Base-by-base conservation (phyloP, 2,113 vertebrate genomes). In the Monopterus albus region DNA sequence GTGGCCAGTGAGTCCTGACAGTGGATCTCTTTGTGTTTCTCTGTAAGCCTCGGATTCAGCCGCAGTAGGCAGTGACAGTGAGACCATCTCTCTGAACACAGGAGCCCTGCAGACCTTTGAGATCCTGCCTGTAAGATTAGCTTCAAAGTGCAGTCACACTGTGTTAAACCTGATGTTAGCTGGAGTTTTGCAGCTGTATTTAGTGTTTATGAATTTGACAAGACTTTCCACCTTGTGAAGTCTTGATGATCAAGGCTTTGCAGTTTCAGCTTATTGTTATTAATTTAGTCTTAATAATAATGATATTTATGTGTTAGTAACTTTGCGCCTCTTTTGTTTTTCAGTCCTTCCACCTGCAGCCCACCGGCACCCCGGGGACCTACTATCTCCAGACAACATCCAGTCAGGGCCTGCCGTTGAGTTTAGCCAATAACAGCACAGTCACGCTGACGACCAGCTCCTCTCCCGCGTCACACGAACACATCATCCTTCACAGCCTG, bases 291-390 rank as follows among this genome's bases (percentile, higher is more conserved):
- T n/a, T n/a, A n/a, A n/a, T n/a, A n/a, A n/a, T n/a, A n/a, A n/a
- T n/a, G n/a, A n/a, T n/a, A n/a, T n/a, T n/a, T n/a, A n/a, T n/a
- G n/a, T n/a, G n/a, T n/a, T n/a, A n/a, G n/a, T n/a, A n/a, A n/a
- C n/a, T n/a, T n/a, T 31, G 29, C 8, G 29, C 26, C 11, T 20
- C 50, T 80, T 5, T 80, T 7, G 26, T 74, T 60, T 63, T 39
- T 6, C 35, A 99, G 98, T 99, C 98, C 33, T 99, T 99, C 83
- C 97, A 98, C 79, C 94, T 99, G 49, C 98, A 99, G 91, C 97
- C 97, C 0, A 99, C 96, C 4, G 94, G 96, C 68, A 98, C 97
- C 9, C 96, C 97, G 8, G 97, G 98, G 17, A 99, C 98, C 5
- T 99, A 98, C 85, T 93, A 96, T 62, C 94, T 99, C 62, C 98